Evolutionary conservation across 1,140 invertebrate species (phyloP), one percentile per base, ranked within the genome.

Genomic region (Nasonia longicornis): DNA sequence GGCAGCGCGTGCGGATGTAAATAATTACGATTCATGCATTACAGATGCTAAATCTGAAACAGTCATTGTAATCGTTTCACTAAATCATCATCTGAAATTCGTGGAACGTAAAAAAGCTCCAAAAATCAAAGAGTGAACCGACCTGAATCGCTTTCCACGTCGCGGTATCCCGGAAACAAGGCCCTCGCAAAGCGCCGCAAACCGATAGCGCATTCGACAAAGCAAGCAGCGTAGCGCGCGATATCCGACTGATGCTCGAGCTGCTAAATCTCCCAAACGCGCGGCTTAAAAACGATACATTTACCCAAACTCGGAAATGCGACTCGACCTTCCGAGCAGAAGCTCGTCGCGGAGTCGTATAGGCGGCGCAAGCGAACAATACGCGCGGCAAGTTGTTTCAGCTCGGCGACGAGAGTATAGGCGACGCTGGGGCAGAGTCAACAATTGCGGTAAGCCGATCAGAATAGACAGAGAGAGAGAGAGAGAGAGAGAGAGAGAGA

Each of bases 311-410:
- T 58, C 52, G 20, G 3, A 1, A 4, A 52, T 12, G 6, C 0
- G 48, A 3, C 48, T 52, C 12, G 48, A 16, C 52, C 52, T 58
- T 58, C 52, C 7, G 52, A 58, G 3, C 20, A 58, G n/a, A 20
- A 63, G 52, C 52, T n/a, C 16, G 52, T 58, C 52, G 52, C 52
- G 6, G 52, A n/a, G 14, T 52, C 48, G 31, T 63, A 66, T 16
- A 70, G n/a, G 16, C 26, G 4, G 63, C 6, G 16, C 16, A n/a
- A 58, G 52, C 2, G 76, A 48, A 70, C 26, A 70, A 26, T 48
- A 35, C 48, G 26, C 48, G 26, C 35, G 69, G 31, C 42, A 67
- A 72, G 67, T 79, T 72, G 52, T 79, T 71, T 35, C 66, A 69
- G 67, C 1, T 58, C 42, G 26, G 14, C 14, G 45, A 16, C 45